These are phyloP conservation scores for Neogale vison DNA, from an alignment of 2,113 vertebrate species.

Conservation along the genomic window DNA sequence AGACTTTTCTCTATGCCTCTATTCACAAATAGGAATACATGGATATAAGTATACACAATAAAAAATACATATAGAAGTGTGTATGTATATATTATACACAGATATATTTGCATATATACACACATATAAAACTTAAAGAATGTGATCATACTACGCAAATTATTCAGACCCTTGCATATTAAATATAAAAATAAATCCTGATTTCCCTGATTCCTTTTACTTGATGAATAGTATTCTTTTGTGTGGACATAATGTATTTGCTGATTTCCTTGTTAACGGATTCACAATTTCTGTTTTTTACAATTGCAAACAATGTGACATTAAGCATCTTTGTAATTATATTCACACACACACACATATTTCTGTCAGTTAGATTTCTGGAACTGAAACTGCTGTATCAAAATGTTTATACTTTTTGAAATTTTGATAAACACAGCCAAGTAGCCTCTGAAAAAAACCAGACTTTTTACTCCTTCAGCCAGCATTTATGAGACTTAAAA, in stretches of 20 bases:
- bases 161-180: not conserved
- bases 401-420: not conserved
- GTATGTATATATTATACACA: not conserved
- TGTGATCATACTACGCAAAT: not conserved
- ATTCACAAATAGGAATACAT: not conserved
- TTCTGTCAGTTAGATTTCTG: slow-evolving; percentile 1
- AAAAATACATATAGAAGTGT: not conserved
- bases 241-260: not conserved
- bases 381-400: not conserved
- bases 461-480: not conserved
- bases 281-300: not conserved
- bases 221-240: slow-evolving; percentile 1
- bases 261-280: not conserved
- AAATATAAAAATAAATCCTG: slow-evolving; percentile 14
- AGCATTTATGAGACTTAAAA: not conserved
- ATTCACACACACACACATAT: not conserved
- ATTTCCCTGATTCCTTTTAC: slow-evolving; percentile 1
- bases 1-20: not conserved
- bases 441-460: not conserved
- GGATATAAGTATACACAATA: not conserved
- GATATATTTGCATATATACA: not conserved
- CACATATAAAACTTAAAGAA: not conserved
- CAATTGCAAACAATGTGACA: not conserved
- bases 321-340: not conserved
- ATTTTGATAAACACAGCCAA: not conserved